A percentile compares a stretch with the other conserved stretches of the same genome.
Conservation (phyloP, 2,888 invertebrate species). For the Galerucella calmariensis region DNA sequence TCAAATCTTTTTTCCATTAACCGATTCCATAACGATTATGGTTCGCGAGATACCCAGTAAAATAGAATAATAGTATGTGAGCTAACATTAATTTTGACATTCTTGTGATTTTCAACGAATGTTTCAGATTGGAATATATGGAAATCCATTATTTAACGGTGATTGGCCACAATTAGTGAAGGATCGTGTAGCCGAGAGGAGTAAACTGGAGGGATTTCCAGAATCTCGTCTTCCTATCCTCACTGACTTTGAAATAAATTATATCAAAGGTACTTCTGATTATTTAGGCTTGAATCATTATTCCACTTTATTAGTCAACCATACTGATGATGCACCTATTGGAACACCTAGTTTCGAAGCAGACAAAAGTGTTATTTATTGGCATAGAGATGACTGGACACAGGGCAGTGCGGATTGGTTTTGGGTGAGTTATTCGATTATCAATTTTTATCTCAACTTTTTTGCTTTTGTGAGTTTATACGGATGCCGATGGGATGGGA, state of each 20-base stretch:
- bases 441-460: too few species aligned
- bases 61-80: too few species aligned
- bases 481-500: too few species aligned
- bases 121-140: slow-evolving; percentile 49
- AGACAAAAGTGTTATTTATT: slow-evolving; percentile 63
- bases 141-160: slow-evolving; percentile 73
- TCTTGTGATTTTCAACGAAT: not conserved
- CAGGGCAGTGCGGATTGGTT: slow-evolving; percentile 56
- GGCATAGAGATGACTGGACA: slow-evolving; percentile 60
- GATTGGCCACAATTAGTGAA: slow-evolving; percentile 77
- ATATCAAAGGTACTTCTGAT: slow-evolving; percentile 74
- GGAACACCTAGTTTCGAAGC: slow-evolving; percentile 33
- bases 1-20: too few species aligned
- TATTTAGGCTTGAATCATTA: slow-evolving; percentile 83
- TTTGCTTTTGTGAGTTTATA: not conserved
- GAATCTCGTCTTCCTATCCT: slow-evolving; percentile 74
- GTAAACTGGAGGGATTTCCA: slow-evolving; percentile 70
- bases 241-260: slow-evolving; percentile 70
- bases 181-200: slow-evolving; percentile 69
- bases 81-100: too few species aligned
- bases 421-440: slow-evolving; percentile 45
- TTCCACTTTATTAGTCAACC: slow-evolving; percentile 68
- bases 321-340: slow-evolving; percentile 28
- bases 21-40: too few species aligned
- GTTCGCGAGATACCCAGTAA: too few species aligned